These are phyloP conservation scores for Amitus sp. DNA, from an alignment of 2,888 invertebrate genomes.

Conservation along the genomic window DNA sequence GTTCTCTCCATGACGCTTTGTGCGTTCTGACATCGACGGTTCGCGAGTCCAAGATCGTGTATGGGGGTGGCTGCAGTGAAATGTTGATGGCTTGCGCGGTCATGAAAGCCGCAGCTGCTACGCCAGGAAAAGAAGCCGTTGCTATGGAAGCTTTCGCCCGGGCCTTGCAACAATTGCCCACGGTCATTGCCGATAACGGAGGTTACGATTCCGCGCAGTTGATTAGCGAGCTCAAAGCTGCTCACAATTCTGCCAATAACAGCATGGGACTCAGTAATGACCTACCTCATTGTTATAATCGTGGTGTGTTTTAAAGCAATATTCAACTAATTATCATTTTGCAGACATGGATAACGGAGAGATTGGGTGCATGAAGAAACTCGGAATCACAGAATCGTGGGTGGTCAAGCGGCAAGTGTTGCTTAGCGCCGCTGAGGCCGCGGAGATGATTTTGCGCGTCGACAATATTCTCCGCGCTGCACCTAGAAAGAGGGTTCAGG, in stretches of 20 bases:
- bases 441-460: constrained; percentile 98
- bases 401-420: constrained; percentile 97
- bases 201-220: constrained; percentile 98
- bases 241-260: constrained; percentile 82
- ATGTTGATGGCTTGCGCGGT: constrained; percentile 98
- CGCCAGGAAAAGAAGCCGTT: constrained; percentile 96
- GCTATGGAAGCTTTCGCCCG: constrained; percentile 96
- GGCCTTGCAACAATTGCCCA: constrained; percentile 90
- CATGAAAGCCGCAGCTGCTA: constrained; percentile 81
- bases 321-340: constrained; percentile 25
- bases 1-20: constrained; percentile 97
- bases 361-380: constrained; percentile 87
- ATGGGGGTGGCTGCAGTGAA: constrained; percentile 95
- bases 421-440: constrained; percentile 94
- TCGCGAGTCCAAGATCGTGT: constrained; percentile 89
- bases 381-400: constrained; percentile 97
- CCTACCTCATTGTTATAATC: neutral
- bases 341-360: constrained; percentile 89
- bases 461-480: constrained; percentile 96
- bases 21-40: constrained; percentile 97
- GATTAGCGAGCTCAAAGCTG: constrained; percentile 89
- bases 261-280: constrained; percentile 81
- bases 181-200: constrained; percentile 97
- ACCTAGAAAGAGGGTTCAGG: constrained; percentile 86
- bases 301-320: too few relatives aligned